Conservation (phyloP, 2,888 invertebrate genomes). For the Sylvicola fuscatus region DNA sequence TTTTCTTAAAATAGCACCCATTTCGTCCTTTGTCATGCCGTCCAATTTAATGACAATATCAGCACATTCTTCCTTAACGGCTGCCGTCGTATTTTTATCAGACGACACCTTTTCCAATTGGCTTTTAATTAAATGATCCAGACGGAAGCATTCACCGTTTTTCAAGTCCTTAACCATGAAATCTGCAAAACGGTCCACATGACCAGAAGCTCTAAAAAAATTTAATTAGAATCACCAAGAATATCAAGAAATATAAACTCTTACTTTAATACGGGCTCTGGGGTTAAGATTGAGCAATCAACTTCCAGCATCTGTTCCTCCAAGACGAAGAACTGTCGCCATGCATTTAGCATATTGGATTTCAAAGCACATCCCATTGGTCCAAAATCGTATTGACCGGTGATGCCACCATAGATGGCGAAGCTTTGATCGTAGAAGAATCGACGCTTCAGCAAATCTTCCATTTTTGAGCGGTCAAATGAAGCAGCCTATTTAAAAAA, state of each 20-base stretch:
- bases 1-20: conserved; percentile 64
- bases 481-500: conserved; percentile 28
- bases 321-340: conserved; percentile 90
- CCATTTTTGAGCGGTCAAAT: conserved; percentile 88
- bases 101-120: conserved; percentile 67
- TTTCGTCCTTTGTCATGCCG: conserved; percentile 64
- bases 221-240: conserved; percentile 1
- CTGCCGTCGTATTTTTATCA: conserved; percentile 62
- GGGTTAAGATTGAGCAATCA: conserved; percentile 92
- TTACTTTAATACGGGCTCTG: conserved; percentile 88
- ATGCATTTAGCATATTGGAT: conserved; percentile 76
- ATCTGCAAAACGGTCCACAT: conserved; percentile 97
- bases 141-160: conserved; percentile 90
- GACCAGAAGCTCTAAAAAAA: conserved; percentile 67
- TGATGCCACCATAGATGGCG: conserved; percentile 94
- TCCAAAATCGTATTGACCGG: conserved; percentile 90
- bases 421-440: conserved; percentile 99
- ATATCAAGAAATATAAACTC: conserved; percentile 19
- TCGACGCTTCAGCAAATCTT: conserved; percentile 86
- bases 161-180: conserved; percentile 96
- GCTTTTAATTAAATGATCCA: conserved; percentile 95
- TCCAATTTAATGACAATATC: conserved; percentile 52
- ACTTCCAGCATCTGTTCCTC: conserved; percentile 99
- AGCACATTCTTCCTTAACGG: conserved; percentile 49
- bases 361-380: conserved; percentile 99